Evolutionary conservation across 2,797 vertebrate genomes (phyloP).

Genomic region (Rhincodon typus): DNA sequence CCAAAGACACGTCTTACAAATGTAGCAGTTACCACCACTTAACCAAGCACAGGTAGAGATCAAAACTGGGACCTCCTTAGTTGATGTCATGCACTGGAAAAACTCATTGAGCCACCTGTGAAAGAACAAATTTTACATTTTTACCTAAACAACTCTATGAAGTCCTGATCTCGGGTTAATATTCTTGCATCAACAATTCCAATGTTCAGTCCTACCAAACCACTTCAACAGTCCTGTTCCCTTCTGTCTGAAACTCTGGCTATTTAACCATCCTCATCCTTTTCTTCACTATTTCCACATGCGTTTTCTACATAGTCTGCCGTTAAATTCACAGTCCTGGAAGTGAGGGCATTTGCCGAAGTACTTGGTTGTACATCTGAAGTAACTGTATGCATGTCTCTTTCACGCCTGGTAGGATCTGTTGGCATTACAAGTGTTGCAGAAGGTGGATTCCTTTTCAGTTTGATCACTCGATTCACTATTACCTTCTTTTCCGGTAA

Average conservation of each 20-base stretch:
- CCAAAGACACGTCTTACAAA: neutral
- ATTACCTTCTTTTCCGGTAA: constrained; percentile 38
- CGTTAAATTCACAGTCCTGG: neutral
- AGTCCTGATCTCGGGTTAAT: neutral
- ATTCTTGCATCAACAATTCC: constrained; percentile 1
- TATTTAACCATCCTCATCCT: constrained; percentile 19
- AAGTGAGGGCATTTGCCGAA: neutral
- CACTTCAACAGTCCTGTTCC: neutral
- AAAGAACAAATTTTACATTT: constrained; percentile 15
- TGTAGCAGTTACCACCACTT: neutral
- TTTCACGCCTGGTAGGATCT: neutral
- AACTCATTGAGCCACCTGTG: neutral
- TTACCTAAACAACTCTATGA: neutral
- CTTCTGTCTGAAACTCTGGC: neutral
- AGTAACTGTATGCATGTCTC: neutral
- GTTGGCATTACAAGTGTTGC: neutral
- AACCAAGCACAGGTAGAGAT: neutral
- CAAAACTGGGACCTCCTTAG: neutral
- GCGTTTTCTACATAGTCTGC: neutral
- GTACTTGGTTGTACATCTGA: neutral
- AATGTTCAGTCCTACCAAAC: neutral
- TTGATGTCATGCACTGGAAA: neutral
- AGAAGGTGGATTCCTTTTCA: constrained; percentile 49
- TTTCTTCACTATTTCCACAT: neutral
- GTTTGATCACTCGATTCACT: constrained; percentile 46